Percentiles rank a stretch among this genome's conserved stretches.
Evolutionary conservation across 2,113 vertebrate genomes (phyloP).

Genomic region (Mola mola): DNA sequence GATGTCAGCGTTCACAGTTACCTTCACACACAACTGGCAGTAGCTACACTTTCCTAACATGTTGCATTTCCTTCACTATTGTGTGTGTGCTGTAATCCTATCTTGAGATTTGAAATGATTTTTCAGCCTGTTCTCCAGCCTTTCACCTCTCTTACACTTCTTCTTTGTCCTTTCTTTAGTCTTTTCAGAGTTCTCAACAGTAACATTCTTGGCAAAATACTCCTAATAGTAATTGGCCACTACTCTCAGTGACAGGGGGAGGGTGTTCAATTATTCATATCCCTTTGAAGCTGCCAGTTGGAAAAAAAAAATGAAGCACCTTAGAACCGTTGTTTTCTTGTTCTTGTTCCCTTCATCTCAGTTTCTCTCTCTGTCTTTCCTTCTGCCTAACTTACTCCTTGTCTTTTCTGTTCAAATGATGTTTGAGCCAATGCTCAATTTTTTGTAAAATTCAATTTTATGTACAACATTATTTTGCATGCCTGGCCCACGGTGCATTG

Average conservation of each 20-base stretch:
- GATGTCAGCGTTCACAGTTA: neutral
- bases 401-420: slow-evolving; percentile 44
- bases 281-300: slow-evolving; percentile 84
- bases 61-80: neutral
- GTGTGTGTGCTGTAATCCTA: neutral
- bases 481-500: slow-evolving; percentile 12
- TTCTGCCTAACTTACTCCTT: slow-evolving; percentile 14
- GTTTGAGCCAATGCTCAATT: slow-evolving; percentile 35
- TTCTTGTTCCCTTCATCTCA: slow-evolving; percentile 13
- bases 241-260: slow-evolving; percentile 69
- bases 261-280: slow-evolving; percentile 86
- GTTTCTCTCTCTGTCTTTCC: slow-evolving; percentile 11
- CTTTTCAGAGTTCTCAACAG: slow-evolving; percentile 44
- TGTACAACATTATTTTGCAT: slow-evolving; percentile 30
- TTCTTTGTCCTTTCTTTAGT: slow-evolving; percentile 4
- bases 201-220: slow-evolving; percentile 39
- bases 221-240: slow-evolving; percentile 68
- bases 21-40: neutral
- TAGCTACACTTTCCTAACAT: too few relatives aligned
- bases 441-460: slow-evolving; percentile 49
- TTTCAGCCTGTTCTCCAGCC: slow-evolving; percentile 5
- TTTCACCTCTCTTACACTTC: slow-evolving; percentile 7
- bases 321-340: slow-evolving; percentile 75
- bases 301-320: slow-evolving; percentile 71
- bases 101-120: neutral